phyloP scores from a whole-genome alignment of 2,888 invertebrate genomes.

The Atethmia centrago region DNA sequence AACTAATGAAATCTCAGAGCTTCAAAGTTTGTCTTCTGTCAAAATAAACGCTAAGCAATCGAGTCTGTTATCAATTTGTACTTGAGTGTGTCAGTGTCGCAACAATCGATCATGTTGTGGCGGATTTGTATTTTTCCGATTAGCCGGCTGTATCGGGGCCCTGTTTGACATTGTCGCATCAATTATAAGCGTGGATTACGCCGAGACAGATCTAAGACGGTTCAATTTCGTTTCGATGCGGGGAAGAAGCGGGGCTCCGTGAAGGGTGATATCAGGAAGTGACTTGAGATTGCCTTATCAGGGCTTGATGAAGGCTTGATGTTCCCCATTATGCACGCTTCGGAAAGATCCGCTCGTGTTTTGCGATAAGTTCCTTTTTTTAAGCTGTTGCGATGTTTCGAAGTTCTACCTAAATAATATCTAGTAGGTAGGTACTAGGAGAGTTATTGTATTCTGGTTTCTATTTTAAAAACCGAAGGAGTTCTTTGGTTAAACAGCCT shows the following conservation, averaged over 20 bases:
- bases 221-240: conserved; percentile 83
- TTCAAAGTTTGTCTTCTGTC: conserved; percentile 44
- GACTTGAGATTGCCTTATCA: conserved; percentile 81
- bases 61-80: conserved; percentile 65
- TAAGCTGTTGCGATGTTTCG: conserved; percentile 1
- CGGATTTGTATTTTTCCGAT: conserved; percentile 90
- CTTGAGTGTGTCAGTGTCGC: conserved; percentile 64
- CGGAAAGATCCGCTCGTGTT: conserved; percentile 57
- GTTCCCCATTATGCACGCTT: conserved; percentile 74
- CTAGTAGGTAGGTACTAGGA: not conserved
- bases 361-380: conserved; percentile 36
- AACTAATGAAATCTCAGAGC: conserved; percentile 19
- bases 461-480: not conserved
- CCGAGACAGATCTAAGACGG: conserved; percentile 88
- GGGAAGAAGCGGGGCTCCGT: conserved; percentile 61
- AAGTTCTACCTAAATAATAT: conserved; percentile 7
- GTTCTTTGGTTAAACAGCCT: not conserved
- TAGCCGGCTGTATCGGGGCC: conserved; percentile 82
- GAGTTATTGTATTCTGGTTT: not conserved
- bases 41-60: conserved; percentile 53
- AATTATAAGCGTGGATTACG: conserved; percentile 90
- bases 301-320: conserved; percentile 78
- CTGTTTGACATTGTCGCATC: conserved; percentile 89
- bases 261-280: conserved; percentile 82
- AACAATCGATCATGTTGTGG: conserved; percentile 87